Percentiles rank a stretch among this genome's conserved stretches.
Evolutionary conservation across 2,113 vertebrate species (phyloP).

Genomic region (Laticauda colubrina): DNA sequence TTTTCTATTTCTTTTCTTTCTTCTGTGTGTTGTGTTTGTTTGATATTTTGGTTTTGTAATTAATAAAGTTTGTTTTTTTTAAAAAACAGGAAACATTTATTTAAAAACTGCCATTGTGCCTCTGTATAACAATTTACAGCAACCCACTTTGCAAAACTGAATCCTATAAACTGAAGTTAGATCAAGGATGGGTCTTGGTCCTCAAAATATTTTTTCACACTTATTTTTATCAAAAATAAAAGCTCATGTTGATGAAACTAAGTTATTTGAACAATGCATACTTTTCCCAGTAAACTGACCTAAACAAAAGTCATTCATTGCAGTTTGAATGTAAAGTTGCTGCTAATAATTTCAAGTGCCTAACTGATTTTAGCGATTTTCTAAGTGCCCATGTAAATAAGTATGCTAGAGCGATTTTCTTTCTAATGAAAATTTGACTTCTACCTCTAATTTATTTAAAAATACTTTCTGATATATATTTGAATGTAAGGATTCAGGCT

Average conservation of each 20-base stretch:
- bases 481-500: background rate
- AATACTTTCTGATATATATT: background rate
- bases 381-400: background rate
- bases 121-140: background rate
- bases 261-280: background rate
- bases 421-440: background rate
- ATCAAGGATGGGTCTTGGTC: background rate
- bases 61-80: no score
- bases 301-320: background rate
- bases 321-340: conserved; percentile 4
- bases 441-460: background rate
- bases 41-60: no score
- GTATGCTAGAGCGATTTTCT: background rate
- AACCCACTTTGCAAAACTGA: background rate
- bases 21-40: no score
- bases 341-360: background rate
- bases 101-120: background rate
- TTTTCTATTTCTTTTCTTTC: no score
- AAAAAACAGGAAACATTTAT: background rate
- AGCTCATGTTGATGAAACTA: background rate
- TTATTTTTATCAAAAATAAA: background rate
- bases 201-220: background rate
- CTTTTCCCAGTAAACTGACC: background rate
- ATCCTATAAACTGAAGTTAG: background rate
- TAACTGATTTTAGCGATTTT: background rate